A percentile compares a stretch with the other conserved stretches of the same genome.
Evolutionary conservation across 2,797 vertebrate genomes (phyloP).

Genomic region (Lepidocolaptes lacrymiger): DNA sequence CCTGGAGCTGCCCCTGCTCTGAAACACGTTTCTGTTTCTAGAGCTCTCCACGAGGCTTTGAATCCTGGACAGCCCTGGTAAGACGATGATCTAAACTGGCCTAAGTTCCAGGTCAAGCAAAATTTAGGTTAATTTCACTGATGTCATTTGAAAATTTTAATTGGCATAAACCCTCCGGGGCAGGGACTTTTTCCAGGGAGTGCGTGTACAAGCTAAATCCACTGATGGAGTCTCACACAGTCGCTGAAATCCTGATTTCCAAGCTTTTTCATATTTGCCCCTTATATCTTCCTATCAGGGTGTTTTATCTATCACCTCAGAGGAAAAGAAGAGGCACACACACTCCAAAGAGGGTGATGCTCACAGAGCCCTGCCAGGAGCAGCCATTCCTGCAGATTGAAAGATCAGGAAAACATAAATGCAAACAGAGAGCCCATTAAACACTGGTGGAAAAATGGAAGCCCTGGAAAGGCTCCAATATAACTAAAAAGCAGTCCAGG

Average conservation of each 20-base stretch:
- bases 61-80: neutral
- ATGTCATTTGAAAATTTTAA: constrained; percentile 58
- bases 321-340: neutral
- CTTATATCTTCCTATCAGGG: neutral
- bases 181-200: constrained; percentile 55
- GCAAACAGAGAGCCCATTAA: constrained; percentile 72
- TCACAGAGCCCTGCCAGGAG: constrained; percentile 7
- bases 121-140: constrained; percentile 63
- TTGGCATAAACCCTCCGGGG: constrained; percentile 47
- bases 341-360: neutral
- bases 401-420: constrained; percentile 66
- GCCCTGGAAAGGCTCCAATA: constrained; percentile 66
- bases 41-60: neutral
- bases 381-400: constrained; percentile 39
- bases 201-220: neutral
- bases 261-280: neutral
- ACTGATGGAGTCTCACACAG: constrained; percentile 2
- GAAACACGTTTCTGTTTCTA: neutral
- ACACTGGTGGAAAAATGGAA: constrained; percentile 69
- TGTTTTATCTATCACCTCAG: neutral
- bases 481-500: constrained; percentile 60
- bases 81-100: constrained; percentile 62
- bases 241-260: neutral
- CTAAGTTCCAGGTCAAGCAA: constrained; percentile 63
- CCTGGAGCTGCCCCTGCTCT: neutral